Evolutionary conservation across 2,888 invertebrate species (phyloP).

Genomic region (Ophraella communa): DNA sequence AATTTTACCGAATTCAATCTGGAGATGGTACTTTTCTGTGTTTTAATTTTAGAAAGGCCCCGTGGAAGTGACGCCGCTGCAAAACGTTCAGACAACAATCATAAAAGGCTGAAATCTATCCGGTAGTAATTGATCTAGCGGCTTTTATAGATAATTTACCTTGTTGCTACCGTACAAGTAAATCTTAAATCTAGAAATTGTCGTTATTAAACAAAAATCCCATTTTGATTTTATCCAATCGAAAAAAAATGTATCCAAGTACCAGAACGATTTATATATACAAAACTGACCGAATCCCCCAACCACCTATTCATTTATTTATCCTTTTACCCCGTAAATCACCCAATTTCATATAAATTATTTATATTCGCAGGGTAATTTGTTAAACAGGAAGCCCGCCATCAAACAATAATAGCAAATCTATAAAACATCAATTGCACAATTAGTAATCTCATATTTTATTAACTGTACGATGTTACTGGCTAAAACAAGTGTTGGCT

Average conservation of each 20-base stretch:
- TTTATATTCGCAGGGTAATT: conserved; percentile 40
- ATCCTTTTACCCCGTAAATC: conserved; percentile 26
- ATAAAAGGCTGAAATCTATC: conserved; percentile 27
- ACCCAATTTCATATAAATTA: conserved; percentile 36
- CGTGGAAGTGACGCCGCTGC: background rate
- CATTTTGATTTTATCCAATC: too few relatives aligned
- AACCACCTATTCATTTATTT: conserved; percentile 7
- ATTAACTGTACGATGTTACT: conserved; percentile 35
- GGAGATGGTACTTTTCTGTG: too few relatives aligned
- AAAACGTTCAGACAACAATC: background rate
- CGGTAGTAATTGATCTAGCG: conserved; percentile 44
- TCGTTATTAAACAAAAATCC: conserved; percentile 22
- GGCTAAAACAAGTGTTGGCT: conserved; percentile 41
- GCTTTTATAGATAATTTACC: conserved; percentile 47
- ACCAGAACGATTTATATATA: background rate
- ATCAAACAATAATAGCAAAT: conserved; percentile 36
- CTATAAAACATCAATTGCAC: conserved; percentile 42
- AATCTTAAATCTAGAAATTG: conserved; percentile 24
- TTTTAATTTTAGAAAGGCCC: too few relatives aligned
- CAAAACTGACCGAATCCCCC: background rate
- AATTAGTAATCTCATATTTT: conserved; percentile 42
- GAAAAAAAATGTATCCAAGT: conserved; percentile 6
- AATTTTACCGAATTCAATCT: too few relatives aligned
- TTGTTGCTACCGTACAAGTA: conserved; percentile 45
- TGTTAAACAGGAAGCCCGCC: conserved; percentile 33